A percentile compares a stretch with the other conserved stretches of the same genome.
These are phyloP conservation scores for Osmerus mordax DNA, from an alignment of 2,113 vertebrate species.

Conservation along the genomic window DNA sequence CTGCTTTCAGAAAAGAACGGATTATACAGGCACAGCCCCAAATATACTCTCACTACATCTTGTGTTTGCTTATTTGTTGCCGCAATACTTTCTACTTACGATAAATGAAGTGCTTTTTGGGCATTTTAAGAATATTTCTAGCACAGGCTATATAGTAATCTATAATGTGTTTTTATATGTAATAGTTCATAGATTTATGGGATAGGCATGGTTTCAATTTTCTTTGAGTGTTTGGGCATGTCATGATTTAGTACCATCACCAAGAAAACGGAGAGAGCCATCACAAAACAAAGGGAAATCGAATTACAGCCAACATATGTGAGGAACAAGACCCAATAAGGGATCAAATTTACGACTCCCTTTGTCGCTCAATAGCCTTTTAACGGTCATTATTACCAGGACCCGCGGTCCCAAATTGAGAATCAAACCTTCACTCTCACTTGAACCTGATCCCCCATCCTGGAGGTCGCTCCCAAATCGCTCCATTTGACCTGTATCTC, in stretches of 20 bases:
- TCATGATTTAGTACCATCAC: constrained; percentile 24
- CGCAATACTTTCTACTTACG: too few species aligned
- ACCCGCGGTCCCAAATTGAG: constrained; percentile 45
- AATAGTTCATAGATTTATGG: too few species aligned
- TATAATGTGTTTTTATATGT: too few species aligned
- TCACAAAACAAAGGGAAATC: constrained; percentile 41
- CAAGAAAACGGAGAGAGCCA: constrained; percentile 35
- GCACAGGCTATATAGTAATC: too few species aligned
- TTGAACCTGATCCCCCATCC: constrained; percentile 42
- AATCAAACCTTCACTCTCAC: constrained; percentile 48
- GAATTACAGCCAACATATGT: constrained; percentile 52
- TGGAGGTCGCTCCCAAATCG: constrained; percentile 63
- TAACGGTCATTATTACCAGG: constrained; percentile 56
- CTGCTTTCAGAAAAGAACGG: too few species aligned
- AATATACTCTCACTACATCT: too few species aligned
- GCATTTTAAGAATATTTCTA: too few species aligned
- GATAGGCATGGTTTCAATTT: too few species aligned
- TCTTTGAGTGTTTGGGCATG: too few species aligned
- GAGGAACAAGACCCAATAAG: constrained; percentile 6
- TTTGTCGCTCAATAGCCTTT: constrained; percentile 55
- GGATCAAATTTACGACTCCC: constrained; percentile 57
- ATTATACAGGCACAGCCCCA: too few species aligned
- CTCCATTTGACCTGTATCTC: constrained; percentile 67
- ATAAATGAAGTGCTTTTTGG: too few species aligned
- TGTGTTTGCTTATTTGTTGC: too few species aligned